Conservation (phyloP, 2,888 invertebrate species). For the Synergus japonicus region DNA sequence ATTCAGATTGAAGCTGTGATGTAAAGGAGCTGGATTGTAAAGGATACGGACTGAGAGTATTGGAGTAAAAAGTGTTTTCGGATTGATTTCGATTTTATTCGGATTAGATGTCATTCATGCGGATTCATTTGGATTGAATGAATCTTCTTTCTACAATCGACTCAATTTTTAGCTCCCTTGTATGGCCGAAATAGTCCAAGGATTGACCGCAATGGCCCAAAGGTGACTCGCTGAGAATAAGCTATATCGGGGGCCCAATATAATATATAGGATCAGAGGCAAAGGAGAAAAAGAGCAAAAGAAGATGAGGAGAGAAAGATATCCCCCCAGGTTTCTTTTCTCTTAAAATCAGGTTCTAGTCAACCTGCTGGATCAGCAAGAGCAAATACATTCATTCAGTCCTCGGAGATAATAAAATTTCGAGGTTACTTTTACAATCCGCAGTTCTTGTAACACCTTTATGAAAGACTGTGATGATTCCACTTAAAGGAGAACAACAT, state of each 20-base stretch:
- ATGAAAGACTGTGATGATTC: not conserved
- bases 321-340: not conserved
- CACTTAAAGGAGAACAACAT: not conserved
- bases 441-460: not conserved
- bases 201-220: not conserved
- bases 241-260: not conserved
- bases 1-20: too few species aligned
- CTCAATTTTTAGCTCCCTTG: not conserved
- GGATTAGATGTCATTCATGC: too few species aligned
- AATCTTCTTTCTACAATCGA: not conserved
- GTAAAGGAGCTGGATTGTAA: too few species aligned
- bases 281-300: not conserved
- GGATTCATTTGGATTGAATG: too few species aligned
- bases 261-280: not conserved
- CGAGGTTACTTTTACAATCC: not conserved
- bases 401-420: not conserved
- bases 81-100: too few species aligned
- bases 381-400: not conserved
- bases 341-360: not conserved
- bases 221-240: constrained; percentile 4
- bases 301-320: not conserved
- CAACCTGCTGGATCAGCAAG: not conserved
- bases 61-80: too few species aligned
- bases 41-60: too few species aligned
- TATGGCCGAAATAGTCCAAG: not conserved